Percentiles rank a stretch among this genome's conserved stretches.
These are phyloP conservation scores for Meandrina meandrites DNA, from an alignment of 92 coral and sea anemone species.

Conservation along the genomic window DNA sequence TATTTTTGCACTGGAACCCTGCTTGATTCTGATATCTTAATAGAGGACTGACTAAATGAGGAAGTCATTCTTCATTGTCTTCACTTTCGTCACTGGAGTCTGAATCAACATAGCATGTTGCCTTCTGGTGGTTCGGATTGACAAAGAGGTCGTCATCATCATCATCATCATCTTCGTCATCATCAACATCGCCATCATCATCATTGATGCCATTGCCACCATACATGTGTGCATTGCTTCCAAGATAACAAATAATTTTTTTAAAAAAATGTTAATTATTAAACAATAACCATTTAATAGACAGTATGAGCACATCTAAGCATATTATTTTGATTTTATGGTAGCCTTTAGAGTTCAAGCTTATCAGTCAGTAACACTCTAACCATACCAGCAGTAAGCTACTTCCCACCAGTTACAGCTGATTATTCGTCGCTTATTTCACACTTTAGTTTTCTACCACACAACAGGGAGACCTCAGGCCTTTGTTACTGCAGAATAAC, in stretches of 20 bases:
- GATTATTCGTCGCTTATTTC: background rate
- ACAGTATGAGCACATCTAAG: too few species aligned
- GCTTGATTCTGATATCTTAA: background rate
- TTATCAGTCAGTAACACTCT: too few species aligned
- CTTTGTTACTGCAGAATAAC: too few species aligned
- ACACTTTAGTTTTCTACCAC: too few species aligned
- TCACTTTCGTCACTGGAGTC: constrained; percentile 56
- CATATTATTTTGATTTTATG: too few species aligned
- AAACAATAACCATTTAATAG: too few species aligned
- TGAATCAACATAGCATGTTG: constrained; percentile 59
- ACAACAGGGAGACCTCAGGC: too few species aligned
- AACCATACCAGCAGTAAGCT: too few species aligned
- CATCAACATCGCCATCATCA: background rate
- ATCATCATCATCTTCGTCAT: constrained; percentile 63
- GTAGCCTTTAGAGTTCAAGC: too few species aligned
- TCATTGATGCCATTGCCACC: background rate
- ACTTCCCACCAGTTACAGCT: too few species aligned
- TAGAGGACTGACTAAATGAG: background rate
- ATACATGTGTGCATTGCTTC: background rate
- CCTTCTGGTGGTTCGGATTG: constrained; percentile 73
- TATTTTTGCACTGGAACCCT: background rate
- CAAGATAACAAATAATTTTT: background rate
- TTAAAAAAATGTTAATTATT: too few species aligned
- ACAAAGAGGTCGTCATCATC: constrained; percentile 90
- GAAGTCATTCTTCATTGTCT: constrained; percentile 6